These are phyloP conservation scores for Protobothrops mucrosquamatus DNA, from an alignment of 2,113 vertebrate genomes.

Conservation along the genomic window DNA sequence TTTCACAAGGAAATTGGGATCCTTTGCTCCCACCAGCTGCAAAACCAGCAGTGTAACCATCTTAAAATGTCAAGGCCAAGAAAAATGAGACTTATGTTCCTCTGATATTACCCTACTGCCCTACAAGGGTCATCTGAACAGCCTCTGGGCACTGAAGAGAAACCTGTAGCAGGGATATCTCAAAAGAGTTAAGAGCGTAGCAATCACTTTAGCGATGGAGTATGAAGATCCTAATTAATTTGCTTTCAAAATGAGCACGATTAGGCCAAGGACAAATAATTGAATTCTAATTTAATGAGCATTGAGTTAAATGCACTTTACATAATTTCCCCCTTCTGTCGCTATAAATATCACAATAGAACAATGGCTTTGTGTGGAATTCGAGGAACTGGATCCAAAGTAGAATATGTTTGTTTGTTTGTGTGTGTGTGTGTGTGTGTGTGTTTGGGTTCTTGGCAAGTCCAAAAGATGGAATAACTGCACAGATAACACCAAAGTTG, in stretches of 20 bases:
- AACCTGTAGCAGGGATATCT: neutral
- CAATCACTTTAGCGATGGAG: neutral
- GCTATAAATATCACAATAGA: neutral
- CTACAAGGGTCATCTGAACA: neutral
- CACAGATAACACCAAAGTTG: neutral
- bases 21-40: conserved; percentile 27
- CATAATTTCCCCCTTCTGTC: neutral
- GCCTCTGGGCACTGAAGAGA: neutral
- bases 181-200: rapidly evolving
- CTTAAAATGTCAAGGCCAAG: conserved; percentile 15
- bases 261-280: neutral
- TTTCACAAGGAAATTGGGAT: conserved; percentile 19
- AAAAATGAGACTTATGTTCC: neutral
- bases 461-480: neutral
- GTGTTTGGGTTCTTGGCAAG: neutral
- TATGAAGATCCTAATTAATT: neutral
- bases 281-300: neutral
- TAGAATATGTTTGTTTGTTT: neutral
- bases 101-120: neutral
- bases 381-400: neutral
- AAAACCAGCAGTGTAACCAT: conserved; percentile 38
- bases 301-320: neutral
- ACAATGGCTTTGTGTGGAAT: neutral
- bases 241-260: neutral
- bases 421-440: neutral